Percentiles rank a stretch among this genome's conserved stretches.
Evolutionary conservation across 2,888 invertebrate genomes (phyloP).

Genomic region (Drosophila merina): DNA sequence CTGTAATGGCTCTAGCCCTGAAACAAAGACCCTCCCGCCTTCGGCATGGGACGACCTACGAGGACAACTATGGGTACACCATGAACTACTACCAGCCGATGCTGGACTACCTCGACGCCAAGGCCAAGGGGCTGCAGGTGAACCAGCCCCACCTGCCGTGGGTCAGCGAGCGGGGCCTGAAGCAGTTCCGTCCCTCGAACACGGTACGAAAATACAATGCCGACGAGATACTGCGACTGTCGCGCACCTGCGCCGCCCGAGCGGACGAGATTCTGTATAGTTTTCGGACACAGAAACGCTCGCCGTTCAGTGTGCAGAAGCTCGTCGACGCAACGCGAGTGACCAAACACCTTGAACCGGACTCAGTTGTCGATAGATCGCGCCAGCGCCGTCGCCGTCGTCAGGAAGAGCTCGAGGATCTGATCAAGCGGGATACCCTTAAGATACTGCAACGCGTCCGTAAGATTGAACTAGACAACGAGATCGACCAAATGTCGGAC

Average conservation of each 20-base stretch:
- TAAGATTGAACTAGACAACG: constrained; percentile 85
- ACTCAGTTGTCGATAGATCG: constrained; percentile 84
- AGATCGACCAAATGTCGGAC: constrained; percentile 84
- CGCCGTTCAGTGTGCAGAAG: constrained; percentile 85
- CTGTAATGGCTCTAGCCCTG: constrained; percentile 81
- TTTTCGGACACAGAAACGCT: constrained; percentile 83
- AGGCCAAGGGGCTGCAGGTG: constrained; percentile 84
- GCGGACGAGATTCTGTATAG: constrained; percentile 87
- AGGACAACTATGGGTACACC: constrained; percentile 92
- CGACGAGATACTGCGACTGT: constrained; percentile 88
- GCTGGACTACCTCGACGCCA: constrained; percentile 92
- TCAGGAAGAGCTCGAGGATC: constrained; percentile 86
- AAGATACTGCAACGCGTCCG: constrained; percentile 80
- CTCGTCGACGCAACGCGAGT: constrained; percentile 85
- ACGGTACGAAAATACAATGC: constrained; percentile 88
- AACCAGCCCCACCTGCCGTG: constrained; percentile 88
- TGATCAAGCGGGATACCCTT: constrained; percentile 84
- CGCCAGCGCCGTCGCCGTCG: constrained; percentile 84
- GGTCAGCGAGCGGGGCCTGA: constrained; percentile 89
- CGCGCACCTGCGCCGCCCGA: constrained; percentile 88
- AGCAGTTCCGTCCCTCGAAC: constrained; percentile 88
- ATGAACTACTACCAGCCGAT: constrained; percentile 94
- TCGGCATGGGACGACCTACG: constrained; percentile 86
- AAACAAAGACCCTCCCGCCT: constrained; percentile 78
- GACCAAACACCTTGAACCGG: constrained; percentile 84